Evolutionary conservation across 2,113 vertebrate species (phyloP).

Genomic region (Leiothrix lutea): DNA sequence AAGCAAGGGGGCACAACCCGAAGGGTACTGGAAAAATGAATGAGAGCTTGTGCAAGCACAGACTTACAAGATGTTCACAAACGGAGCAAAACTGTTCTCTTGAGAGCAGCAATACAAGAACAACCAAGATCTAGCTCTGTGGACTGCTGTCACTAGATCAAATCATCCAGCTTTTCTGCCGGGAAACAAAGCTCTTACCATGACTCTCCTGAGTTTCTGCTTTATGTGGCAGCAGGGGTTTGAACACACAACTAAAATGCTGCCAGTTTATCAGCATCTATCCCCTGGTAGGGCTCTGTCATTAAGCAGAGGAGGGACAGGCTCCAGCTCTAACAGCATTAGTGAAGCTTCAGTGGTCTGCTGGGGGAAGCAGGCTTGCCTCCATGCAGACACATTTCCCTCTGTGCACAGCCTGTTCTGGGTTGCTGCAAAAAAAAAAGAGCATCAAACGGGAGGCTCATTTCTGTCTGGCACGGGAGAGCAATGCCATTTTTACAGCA

Average conservation of each 20-base stretch:
- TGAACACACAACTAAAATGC: slow-evolving; percentile 29
- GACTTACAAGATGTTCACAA: background rate
- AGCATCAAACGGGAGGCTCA: background rate
- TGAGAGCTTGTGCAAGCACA: background rate
- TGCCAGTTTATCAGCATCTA: slow-evolving; percentile 47
- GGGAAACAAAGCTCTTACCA: background rate
- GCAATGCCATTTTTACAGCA: background rate
- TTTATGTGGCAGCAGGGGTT: background rate
- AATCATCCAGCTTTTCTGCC: background rate
- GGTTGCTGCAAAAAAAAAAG: background rate
- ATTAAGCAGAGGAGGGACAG: slow-evolving; percentile 38
- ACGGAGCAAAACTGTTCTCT: background rate
- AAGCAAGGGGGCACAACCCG: background rate
- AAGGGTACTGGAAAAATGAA: background rate
- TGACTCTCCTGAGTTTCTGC: background rate
- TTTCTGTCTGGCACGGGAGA: background rate
- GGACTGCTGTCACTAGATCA: background rate
- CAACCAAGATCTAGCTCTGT: background rate
- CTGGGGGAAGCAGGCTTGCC: slow-evolving; percentile 17
- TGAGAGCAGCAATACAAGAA: background rate
- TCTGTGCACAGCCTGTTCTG: background rate
- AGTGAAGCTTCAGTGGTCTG: background rate
- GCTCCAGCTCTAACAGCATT: slow-evolving; percentile 36
- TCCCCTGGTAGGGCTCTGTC: slow-evolving; percentile 46
- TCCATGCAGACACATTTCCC: background rate